Conservation (phyloP, 2,888 invertebrate species). For the Neuroscelio doddi region DNA sequence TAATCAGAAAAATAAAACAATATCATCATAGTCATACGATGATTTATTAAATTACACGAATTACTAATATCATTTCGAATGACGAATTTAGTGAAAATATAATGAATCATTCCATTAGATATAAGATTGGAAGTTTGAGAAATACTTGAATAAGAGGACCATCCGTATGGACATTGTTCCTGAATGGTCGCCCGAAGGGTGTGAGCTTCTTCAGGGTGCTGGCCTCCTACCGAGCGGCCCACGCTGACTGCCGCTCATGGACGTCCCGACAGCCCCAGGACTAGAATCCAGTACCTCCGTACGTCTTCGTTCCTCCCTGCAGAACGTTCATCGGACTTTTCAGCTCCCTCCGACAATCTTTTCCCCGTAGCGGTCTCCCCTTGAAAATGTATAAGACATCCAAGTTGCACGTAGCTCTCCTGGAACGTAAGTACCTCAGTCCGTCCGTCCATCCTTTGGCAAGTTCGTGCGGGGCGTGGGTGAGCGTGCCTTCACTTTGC, state of each 20-base stretch:
- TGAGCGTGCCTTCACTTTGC: constrained; percentile 67
- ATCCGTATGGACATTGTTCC: constrained; percentile 55
- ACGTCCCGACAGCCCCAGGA: constrained; percentile 64
- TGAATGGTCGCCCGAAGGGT: constrained; percentile 63
- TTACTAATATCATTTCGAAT: no score
- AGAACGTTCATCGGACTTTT: constrained; percentile 36
- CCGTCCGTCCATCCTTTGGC: constrained; percentile 32
- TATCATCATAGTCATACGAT: no score
- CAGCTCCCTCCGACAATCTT: no score
- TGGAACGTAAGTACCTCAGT: background rate
- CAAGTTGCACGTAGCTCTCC: background rate
- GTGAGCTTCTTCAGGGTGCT: constrained; percentile 70
- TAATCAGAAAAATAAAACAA: no score
- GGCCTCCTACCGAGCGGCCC: constrained; percentile 70
- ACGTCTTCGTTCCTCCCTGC: constrained; percentile 20
- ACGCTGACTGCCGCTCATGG: constrained; percentile 69
- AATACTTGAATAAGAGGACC: background rate
- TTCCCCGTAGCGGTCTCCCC: background rate
- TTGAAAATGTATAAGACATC: background rate
- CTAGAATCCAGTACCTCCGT: constrained; percentile 56
- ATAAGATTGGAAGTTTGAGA: no score
- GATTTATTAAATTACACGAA: no score
- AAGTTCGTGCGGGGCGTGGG: constrained; percentile 54
- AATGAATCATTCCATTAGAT: no score
- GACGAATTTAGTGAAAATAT: no score